phyloP scores from a whole-genome alignment of 2,888 invertebrate species.

The Erebia epiphron region DNA sequence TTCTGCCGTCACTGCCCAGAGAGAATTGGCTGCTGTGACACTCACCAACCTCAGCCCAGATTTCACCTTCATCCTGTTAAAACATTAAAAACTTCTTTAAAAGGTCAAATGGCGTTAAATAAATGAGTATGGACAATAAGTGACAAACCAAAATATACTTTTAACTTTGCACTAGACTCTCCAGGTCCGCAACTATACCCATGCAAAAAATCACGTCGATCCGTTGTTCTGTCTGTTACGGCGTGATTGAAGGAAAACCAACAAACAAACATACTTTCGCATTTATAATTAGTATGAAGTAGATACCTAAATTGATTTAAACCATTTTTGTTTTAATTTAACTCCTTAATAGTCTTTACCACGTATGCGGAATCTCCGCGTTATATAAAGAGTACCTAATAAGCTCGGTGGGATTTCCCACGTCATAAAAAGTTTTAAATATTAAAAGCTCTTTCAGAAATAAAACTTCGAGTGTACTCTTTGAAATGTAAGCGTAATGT shows the following conservation, averaged over 20 bases:
- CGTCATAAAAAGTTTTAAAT: conserved; percentile 11
- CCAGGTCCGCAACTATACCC: no score
- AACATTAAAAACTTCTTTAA: neutral
- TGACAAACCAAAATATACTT: neutral
- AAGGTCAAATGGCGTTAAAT: neutral
- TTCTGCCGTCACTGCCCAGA: conserved; percentile 95
- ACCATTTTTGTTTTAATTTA: no score
- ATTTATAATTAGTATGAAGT: no score
- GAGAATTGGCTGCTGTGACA: conserved; percentile 88
- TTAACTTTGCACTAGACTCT: no score
- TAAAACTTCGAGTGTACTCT: conserved; percentile 26
- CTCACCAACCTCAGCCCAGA: conserved; percentile 93
- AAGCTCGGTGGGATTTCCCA: conserved; percentile 1
- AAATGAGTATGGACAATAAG: neutral
- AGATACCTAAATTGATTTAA: no score
- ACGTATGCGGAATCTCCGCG: neutral
- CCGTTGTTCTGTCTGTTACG: no score
- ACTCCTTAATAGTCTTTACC: neutral
- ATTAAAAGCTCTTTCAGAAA: conserved; percentile 21
- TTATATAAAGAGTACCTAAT: neutral
- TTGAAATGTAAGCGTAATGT: conserved; percentile 36
- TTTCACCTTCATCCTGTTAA: conserved; percentile 92
- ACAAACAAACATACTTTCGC: no score
- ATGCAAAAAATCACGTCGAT: no score
- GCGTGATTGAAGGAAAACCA: no score